Evolutionary conservation across 1,140 invertebrate species (phyloP).

Genomic region (Calephelis nemesis): DNA sequence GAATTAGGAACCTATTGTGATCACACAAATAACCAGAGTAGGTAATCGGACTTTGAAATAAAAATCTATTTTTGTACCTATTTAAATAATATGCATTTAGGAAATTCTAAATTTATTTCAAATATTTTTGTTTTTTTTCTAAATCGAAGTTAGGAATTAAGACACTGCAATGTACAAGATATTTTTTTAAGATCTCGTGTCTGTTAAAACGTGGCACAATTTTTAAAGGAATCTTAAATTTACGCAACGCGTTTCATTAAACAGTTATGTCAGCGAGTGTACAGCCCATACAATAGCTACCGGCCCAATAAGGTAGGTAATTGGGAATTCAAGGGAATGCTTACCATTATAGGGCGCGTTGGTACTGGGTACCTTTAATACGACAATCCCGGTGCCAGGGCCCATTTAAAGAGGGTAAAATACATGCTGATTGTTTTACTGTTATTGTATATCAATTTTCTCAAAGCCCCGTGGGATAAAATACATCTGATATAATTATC

Average conservation of each 20-base stretch:
- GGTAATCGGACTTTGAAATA: too few relatives aligned
- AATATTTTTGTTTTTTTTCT: too few relatives aligned
- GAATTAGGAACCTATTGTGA: too few relatives aligned
- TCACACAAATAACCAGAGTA: too few relatives aligned
- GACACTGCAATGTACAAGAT: too few relatives aligned
- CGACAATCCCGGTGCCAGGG: constrained; percentile 40
- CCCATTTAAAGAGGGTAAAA: constrained; percentile 31
- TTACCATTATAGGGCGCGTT: constrained; percentile 33
- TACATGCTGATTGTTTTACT: constrained; percentile 13
- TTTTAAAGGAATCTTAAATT: not conserved
- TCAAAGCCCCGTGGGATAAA: not conserved
- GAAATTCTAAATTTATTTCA: too few relatives aligned
- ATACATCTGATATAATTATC: not conserved
- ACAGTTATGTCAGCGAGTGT: constrained; percentile 23
- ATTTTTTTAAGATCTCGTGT: too few relatives aligned
- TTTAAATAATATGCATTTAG: too few relatives aligned
- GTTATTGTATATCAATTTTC: constrained; percentile 17
- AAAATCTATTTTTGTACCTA: too few relatives aligned
- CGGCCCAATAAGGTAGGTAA: constrained; percentile 57
- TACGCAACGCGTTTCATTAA: constrained; percentile 1
- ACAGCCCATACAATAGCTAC: constrained; percentile 42
- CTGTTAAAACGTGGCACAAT: too few relatives aligned
- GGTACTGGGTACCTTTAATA: constrained; percentile 39
- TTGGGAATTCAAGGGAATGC: constrained; percentile 57
- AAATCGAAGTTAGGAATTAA: too few relatives aligned